A percentile compares a stretch with the other conserved stretches of the same genome.
phyloP scores from a whole-genome alignment of 2,888 invertebrate species.

The Andrena praecox region DNA sequence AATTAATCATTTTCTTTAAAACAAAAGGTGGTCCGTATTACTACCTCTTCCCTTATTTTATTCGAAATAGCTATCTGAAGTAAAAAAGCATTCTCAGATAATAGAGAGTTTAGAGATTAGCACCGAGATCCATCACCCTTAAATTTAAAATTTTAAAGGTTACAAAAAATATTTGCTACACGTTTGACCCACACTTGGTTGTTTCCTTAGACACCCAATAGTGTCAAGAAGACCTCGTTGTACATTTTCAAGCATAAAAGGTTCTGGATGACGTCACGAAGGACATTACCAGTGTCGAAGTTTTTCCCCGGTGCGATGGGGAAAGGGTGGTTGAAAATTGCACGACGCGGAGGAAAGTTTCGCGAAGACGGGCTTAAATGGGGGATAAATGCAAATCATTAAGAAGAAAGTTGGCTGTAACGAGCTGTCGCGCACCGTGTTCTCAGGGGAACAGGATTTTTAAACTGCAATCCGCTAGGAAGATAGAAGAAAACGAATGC shows the following conservation, averaged over 20 bases:
- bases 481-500: not conserved
- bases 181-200: too few species aligned
- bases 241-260: not conserved
- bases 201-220: too few species aligned
- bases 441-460: not conserved
- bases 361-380: not conserved
- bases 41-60: too few species aligned
- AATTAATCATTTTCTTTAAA: too few species aligned
- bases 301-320: not conserved
- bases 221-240: not conserved
- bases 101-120: too few species aligned
- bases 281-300: constrained; percentile 11
- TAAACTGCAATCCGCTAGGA: not conserved
- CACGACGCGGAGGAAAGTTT: not conserved
- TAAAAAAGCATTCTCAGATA: too few species aligned
- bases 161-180: too few species aligned
- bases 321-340: constrained; percentile 11
- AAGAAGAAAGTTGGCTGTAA: constrained; percentile 1
- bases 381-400: constrained; percentile 6
- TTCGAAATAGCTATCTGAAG: too few species aligned
- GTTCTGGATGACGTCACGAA: not conserved
- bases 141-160: too few species aligned
- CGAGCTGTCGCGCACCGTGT: not conserved
- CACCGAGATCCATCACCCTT: too few species aligned
- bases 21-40: too few species aligned